These are phyloP conservation scores for Acholoe squamosa DNA, from an alignment of 2,888 invertebrate species.

Conservation along the genomic window DNA sequence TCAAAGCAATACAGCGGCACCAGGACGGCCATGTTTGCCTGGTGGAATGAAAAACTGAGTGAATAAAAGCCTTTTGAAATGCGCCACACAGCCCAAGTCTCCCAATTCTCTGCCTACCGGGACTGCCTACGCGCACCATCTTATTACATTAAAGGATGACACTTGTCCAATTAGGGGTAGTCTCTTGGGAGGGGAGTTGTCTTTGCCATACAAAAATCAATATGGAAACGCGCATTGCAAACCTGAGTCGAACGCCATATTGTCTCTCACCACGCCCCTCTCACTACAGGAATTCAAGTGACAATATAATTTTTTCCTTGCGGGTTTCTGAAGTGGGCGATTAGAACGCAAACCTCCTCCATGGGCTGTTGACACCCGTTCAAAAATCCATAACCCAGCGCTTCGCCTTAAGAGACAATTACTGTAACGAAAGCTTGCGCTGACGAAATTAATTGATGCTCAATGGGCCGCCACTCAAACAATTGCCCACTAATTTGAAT, in stretches of 20 bases:
- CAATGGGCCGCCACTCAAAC: slow-evolving; percentile 55
- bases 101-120: neutral
- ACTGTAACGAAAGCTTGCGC: neutral
- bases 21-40: slow-evolving; percentile 17
- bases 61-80: slow-evolving; percentile 46
- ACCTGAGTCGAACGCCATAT: neutral
- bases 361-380: slow-evolving; percentile 40
- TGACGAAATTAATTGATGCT: slow-evolving; percentile 41
- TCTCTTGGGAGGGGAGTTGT: neutral
- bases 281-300: slow-evolving; percentile 33
- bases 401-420: slow-evolving; percentile 36
- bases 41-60: neutral
- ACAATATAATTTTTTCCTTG: neutral
- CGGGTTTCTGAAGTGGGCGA: slow-evolving; percentile 11
- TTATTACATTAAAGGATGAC: slow-evolving; percentile 50
- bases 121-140: neutral
- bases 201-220: slow-evolving; percentile 48
- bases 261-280: neutral
- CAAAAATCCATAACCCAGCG: slow-evolving; percentile 39
- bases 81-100: neutral
- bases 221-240: slow-evolving; percentile 19
- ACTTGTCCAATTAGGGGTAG: slow-evolving; percentile 52
- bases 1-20: neutral
- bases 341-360: slow-evolving; percentile 14
- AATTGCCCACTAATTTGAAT: slow-evolving; percentile 61